These are phyloP conservation scores for Parapsyche elsis DNA, from an alignment of 1,140 invertebrate genomes.

Conservation along the genomic window DNA sequence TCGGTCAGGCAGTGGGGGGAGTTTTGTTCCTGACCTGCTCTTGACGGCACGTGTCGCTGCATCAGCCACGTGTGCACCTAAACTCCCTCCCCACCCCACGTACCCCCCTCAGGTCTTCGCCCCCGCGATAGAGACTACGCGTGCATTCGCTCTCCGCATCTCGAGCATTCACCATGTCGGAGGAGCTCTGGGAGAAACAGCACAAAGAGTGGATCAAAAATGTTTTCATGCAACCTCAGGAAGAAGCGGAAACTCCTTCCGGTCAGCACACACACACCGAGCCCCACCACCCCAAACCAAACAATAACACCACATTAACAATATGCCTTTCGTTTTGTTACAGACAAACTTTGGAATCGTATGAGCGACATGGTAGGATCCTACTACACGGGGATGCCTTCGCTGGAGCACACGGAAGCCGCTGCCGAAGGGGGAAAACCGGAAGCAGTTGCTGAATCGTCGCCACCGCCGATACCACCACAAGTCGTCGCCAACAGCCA, in stretches of 20 bases:
- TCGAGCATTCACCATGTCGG: constrained; percentile 55
- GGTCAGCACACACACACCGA: constrained; percentile 5
- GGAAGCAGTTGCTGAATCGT: constrained; percentile 41
- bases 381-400: constrained; percentile 56
- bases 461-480: constrained; percentile 59
- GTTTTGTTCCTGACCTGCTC: constrained; percentile 58
- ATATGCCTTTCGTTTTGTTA: constrained; percentile 56
- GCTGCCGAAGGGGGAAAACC: constrained; percentile 51
- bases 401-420: constrained; percentile 47
- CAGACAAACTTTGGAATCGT: constrained; percentile 60
- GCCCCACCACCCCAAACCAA: background rate
- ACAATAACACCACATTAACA: background rate
- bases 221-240: constrained; percentile 49
- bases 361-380: constrained; percentile 64
- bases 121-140: constrained; percentile 59
- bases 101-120: constrained; percentile 50
- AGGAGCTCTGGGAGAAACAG: constrained; percentile 55
- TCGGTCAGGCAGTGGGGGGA: constrained; percentile 52
- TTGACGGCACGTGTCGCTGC: constrained; percentile 56
- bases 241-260: constrained; percentile 34
- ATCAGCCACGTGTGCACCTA: constrained; percentile 60
- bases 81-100: constrained; percentile 53
- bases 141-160: constrained; percentile 58
- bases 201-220: constrained; percentile 57
- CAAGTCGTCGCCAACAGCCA: constrained; percentile 57